A percentile compares a stretch with the other conserved stretches of the same genome.
phyloP scores from a whole-genome alignment of 2,797 vertebrate genomes.

The Scolopax rusticola region DNA sequence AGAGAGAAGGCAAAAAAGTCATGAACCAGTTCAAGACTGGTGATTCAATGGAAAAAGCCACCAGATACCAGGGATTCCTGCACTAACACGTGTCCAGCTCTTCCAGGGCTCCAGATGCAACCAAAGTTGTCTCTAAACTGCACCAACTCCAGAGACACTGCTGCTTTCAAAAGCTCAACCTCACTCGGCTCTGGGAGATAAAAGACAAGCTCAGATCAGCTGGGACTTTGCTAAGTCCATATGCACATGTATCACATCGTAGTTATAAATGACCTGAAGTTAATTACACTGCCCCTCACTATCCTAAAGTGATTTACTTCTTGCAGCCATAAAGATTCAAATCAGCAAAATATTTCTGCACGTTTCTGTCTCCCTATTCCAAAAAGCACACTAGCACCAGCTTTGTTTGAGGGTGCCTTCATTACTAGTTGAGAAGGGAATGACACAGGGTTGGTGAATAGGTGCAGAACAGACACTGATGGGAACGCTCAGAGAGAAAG shows the following conservation, averaged over 20 bases:
- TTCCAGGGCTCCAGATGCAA: neutral
- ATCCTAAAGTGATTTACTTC: neutral
- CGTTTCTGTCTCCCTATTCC: neutral
- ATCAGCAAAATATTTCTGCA: neutral
- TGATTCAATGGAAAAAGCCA: neutral
- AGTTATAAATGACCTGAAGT: rapidly evolving
- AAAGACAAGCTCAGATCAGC: neutral
- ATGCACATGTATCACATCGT: rapidly evolving
- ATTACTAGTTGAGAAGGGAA: neutral
- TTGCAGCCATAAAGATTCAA: neutral
- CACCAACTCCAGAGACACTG: neutral
- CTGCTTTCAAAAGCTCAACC: neutral
- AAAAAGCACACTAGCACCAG: neutral
- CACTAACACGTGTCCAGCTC: neutral
- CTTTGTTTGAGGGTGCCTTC: neutral
- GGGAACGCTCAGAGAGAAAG: neutral
- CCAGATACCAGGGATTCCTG: neutral
- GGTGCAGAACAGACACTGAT: neutral
- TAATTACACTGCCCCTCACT: neutral
- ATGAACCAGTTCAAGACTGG: neutral
- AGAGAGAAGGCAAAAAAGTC: neutral
- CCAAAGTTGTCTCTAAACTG: neutral
- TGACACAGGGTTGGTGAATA: neutral
- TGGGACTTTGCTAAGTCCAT: neutral
- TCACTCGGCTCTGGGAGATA: rapidly evolving